Conservation (phyloP, 1,140 invertebrate genomes). For the Luehdorfia chinensis region DNA sequence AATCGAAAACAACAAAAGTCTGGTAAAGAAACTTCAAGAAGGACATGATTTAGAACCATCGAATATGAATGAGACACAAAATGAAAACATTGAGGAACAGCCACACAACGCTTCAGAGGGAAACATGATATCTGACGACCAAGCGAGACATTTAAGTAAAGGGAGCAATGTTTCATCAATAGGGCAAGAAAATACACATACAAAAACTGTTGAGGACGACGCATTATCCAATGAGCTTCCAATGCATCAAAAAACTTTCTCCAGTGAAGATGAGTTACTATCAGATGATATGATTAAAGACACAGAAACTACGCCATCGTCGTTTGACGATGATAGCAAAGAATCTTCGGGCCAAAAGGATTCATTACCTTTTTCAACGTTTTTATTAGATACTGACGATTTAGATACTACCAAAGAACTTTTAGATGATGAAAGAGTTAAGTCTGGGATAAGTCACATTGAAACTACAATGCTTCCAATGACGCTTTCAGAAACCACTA, state of each 20-base stretch:
- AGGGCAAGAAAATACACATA: not conserved
- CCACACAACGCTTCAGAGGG: constrained; percentile 10
- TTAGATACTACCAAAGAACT: constrained; percentile 41
- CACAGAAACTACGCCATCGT: constrained; percentile 4
- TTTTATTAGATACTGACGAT: constrained; percentile 62
- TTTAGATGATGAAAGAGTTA: constrained; percentile 20
- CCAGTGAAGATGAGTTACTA: constrained; percentile 18
- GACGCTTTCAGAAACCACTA: constrained; percentile 16
- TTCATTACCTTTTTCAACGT: constrained; percentile 47
- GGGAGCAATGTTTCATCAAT: constrained; percentile 4
- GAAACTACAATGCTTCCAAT: constrained; percentile 19
- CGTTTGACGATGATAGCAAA: constrained; percentile 10
- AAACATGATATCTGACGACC: constrained; percentile 10
- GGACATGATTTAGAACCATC: constrained; percentile 64
- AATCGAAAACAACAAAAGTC: constrained; percentile 77
- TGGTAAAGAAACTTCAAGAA: constrained; percentile 77
- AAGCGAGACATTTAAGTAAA: constrained; percentile 9
- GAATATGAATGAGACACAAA: constrained; percentile 67
- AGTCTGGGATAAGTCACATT: constrained; percentile 16
- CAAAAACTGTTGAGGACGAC: constrained; percentile 26
- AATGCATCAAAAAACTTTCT: constrained; percentile 28
- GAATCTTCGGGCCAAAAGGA: constrained; percentile 21
- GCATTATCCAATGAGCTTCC: constrained; percentile 35
- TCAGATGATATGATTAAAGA: constrained; percentile 15
- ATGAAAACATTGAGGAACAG: constrained; percentile 61